phyloP scores from a whole-genome alignment of 2,797 vertebrate species.

The Pseudochirops corinnae region DNA sequence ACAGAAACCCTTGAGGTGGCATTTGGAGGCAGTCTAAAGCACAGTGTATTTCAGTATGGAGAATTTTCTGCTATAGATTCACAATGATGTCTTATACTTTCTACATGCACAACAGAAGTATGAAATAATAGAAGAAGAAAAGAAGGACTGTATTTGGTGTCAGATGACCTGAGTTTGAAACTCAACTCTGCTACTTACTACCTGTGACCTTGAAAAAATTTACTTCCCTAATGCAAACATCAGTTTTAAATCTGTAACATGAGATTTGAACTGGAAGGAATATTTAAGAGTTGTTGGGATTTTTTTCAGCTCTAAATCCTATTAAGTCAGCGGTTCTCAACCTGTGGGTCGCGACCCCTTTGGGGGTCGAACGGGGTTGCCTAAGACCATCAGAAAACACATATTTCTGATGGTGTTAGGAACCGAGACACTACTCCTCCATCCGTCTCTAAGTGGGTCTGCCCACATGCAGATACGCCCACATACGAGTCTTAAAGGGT shows the following conservation, averaged over 20 bases:
- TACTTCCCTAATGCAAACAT: not conserved
- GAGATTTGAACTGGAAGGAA: not conserved
- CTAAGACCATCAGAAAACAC: no score
- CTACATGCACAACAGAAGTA: not conserved
- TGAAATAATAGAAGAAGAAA: not conserved
- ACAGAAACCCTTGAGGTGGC: not conserved
- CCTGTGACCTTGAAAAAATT: not conserved
- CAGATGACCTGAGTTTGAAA: not conserved
- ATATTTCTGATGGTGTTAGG: no score
- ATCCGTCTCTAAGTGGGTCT: no score
- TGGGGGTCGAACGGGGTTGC: no score
- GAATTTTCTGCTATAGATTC: not conserved
- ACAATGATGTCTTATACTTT: not conserved
- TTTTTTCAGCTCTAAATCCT: not conserved
- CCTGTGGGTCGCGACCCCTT: no score
- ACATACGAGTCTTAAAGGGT: no score
- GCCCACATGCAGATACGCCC: no score
- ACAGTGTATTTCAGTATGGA: not conserved
- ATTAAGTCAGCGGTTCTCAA: no score
- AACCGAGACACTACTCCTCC: no score
- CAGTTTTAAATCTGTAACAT: not conserved
- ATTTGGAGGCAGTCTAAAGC: not conserved
- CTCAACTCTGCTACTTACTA: not conserved
- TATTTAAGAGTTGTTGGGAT: not conserved
- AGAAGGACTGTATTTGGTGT: not conserved